Evolutionary conservation across 2,113 vertebrate species (phyloP).

Genomic region (Anguilla rostrata): DNA sequence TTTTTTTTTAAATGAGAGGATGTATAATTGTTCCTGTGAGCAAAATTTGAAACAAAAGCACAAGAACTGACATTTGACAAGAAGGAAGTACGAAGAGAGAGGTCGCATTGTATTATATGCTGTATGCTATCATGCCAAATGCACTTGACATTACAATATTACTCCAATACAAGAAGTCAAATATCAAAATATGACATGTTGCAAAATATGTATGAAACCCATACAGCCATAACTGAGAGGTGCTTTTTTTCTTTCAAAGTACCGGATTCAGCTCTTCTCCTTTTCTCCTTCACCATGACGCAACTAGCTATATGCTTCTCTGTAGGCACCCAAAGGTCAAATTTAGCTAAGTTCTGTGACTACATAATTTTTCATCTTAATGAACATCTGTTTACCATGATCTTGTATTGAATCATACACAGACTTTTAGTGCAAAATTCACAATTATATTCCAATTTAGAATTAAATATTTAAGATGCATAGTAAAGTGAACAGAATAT

Average conservation of each 20-base stretch:
- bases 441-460: no score
- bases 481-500: no score
- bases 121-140: background rate
- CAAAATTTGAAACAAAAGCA: constrained; percentile 3
- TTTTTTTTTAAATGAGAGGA: background rate
- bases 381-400: background rate
- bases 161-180: background rate
- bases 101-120: background rate
- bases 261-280: background rate
- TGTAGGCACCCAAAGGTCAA: background rate
- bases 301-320: background rate
- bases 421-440: no score
- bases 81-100: background rate
- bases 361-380: background rate
- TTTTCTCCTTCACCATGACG: background rate
- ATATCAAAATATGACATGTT: background rate
- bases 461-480: no score
- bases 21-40: constrained; percentile 2
- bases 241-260: background rate
- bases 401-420: background rate
- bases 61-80: background rate
- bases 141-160: background rate
- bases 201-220: background rate
- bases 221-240: background rate
- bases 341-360: background rate